Percentiles rank a stretch among this genome's conserved stretches.
phyloP scores from a whole-genome alignment of 1,140 invertebrate species.

The Homalodisca vitripennis region DNA sequence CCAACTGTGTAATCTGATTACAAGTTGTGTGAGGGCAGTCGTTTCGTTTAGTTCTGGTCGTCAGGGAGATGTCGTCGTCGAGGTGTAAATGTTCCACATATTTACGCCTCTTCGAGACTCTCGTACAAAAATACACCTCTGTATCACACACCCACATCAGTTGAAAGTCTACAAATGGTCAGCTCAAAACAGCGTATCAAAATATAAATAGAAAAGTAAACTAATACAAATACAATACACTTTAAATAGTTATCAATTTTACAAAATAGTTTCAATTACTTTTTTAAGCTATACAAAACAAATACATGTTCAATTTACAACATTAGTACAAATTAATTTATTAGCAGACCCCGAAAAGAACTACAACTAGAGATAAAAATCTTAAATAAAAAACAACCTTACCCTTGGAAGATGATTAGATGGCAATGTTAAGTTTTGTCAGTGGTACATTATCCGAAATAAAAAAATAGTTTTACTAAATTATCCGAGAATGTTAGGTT shows the following conservation, averaged over 20 bases:
- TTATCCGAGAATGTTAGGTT: background rate
- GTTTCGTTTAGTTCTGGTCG: conserved; percentile 2
- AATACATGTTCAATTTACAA: background rate
- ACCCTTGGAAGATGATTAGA: conserved; percentile 8
- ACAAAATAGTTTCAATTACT: conserved; percentile 5
- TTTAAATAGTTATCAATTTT: background rate
- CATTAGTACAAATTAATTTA: no score
- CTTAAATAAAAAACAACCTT: conserved; percentile 5
- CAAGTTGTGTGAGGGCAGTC: background rate
- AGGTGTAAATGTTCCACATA: conserved; percentile 14
- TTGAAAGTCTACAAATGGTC: background rate
- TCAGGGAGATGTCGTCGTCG: background rate
- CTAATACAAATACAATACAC: background rate
- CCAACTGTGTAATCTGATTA: no score
- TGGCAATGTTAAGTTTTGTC: conserved; percentile 19
- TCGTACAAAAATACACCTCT: background rate
- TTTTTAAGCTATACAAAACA: background rate
- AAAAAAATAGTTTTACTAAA: background rate
- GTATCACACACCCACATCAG: background rate
- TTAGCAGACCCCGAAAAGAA: background rate
- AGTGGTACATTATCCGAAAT: background rate
- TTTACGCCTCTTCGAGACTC: background rate
- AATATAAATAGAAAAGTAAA: conserved; percentile 24
- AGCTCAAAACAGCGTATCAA: conserved; percentile 1
- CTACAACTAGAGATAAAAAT: conserved; percentile 5